Evolutionary conservation across 2,888 invertebrate species (phyloP), one percentile per base, ranked within the genome.

Genomic region (Leptopilina myrica): DNA sequence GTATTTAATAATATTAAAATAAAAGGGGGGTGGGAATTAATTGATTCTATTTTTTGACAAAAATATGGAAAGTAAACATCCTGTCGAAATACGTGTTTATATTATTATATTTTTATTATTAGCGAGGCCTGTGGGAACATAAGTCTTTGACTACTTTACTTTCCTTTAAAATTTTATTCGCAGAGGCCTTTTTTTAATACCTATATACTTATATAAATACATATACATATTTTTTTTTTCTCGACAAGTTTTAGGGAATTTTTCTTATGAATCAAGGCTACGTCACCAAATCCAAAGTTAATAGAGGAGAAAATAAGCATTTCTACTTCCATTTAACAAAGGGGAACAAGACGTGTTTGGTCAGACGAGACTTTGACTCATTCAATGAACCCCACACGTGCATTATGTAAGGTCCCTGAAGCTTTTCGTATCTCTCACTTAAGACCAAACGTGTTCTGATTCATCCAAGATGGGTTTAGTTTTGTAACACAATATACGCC

Each of bases 61-160:
- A 53, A 73, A 53, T 73, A 14, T 73, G 56, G 56, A 73, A 53
- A n/a, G 56, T 11, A 73, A 15, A 26, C 56, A 56, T 56, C 73
- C 73, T 7, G 56, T 73, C 53, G 14, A 73, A 73, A 73, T 73
- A n/a, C 73, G 73, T 73, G 56, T 73, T 56, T 56, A 26, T 69
- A 69, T 69, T 20, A 53, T 46, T 69, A 26, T 69, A 56, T 73
- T n/a, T 73, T 53, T 73, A 73, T 9, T 73, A 73, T 56, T 73
- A 73, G 40, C 33, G 33, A 53, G 56, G 56, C 73, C 56, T 73
- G 56, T n/a, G 14, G 56, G 73, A 73, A 73, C 56, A 2, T 40
- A 69, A 26, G 73, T 73, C 56, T 56, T 56, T 73, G 56, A 53
- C 56, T 59, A 73, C 56, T 73, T 73, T 59, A 73, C 73, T 73